These are phyloP conservation scores for Protomyctophum bolini DNA, from an alignment of 2,113 vertebrate genomes.

Conservation along the genomic window DNA sequence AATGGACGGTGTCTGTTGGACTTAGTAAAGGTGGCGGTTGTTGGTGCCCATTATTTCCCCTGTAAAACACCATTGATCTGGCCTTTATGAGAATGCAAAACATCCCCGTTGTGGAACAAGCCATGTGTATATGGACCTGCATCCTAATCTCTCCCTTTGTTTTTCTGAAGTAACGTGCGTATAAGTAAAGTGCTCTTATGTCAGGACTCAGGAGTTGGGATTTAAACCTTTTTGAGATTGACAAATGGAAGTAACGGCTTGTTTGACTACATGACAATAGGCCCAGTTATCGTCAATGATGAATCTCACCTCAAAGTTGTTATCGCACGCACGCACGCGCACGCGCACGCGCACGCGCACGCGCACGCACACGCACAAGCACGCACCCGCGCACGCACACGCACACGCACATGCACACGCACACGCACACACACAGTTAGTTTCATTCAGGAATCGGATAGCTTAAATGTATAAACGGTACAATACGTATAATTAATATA, in stretches of 20 bases:
- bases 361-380: not conserved
- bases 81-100: constrained; percentile 45
- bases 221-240: no score
- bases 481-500: not conserved
- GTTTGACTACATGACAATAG: no score
- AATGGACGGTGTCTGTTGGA: not conserved
- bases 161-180: constrained; percentile 21
- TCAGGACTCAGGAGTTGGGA: no score
- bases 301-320: not conserved
- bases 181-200: not conserved
- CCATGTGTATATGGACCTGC: constrained; percentile 15
- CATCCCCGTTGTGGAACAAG: constrained; percentile 9
- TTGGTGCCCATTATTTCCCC: constrained; percentile 9
- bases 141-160: constrained; percentile 32
- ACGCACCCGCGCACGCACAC: not conserved
- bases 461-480: no score
- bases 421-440: not conserved
- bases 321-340: not conserved
- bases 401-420: not conserved
- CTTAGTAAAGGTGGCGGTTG: not conserved
- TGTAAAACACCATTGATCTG: constrained; percentile 45
- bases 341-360: not conserved
- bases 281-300: no score
- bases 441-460: no score
- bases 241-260: no score